These are phyloP conservation scores for Eupithecia vulgata DNA, from an alignment of 2,888 invertebrate genomes.

Conservation along the genomic window DNA sequence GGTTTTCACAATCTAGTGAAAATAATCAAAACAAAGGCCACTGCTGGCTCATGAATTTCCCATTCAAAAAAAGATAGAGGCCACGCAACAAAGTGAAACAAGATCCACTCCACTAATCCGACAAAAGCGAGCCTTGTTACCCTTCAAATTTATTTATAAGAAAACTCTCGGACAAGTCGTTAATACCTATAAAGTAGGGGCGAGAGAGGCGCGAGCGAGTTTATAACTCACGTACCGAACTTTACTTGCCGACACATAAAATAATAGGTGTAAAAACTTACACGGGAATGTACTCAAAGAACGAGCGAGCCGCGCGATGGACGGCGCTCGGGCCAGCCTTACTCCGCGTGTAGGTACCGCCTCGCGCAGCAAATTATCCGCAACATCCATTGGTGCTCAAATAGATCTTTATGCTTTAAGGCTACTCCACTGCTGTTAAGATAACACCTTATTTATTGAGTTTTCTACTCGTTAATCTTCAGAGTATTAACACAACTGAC, in stretches of 20 bases:
- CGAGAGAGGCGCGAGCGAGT: conserved; percentile 83
- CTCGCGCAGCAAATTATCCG: conserved; percentile 43
- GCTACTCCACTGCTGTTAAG: conserved; percentile 32
- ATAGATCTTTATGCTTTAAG: conserved; percentile 37
- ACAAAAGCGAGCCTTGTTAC: conserved; percentile 85
- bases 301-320: conserved; percentile 78
- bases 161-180: conserved; percentile 85
- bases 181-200: conserved; percentile 85
- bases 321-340: conserved; percentile 59
- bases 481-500: conserved; percentile 2
- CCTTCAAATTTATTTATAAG: conserved; percentile 85
- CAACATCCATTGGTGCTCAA: conserved; percentile 43
- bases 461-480: not conserved
- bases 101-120: conserved; percentile 84
- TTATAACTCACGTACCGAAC: conserved; percentile 85
- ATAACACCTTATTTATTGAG: conserved; percentile 24
- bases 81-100: conserved; percentile 83
- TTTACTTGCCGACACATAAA: conserved; percentile 85
- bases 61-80: conserved; percentile 75
- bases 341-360: conserved; percentile 33
- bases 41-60: conserved; percentile 69
- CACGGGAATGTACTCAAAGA: conserved; percentile 84
- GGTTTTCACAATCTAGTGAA: conserved; percentile 23
- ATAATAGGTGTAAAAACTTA: conserved; percentile 85
- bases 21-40: conserved; percentile 57